Evolutionary conservation across 2,888 invertebrate species (phyloP), one percentile per base, ranked within the genome.

Genomic region (Harpagoxenus sublaevis): DNA sequence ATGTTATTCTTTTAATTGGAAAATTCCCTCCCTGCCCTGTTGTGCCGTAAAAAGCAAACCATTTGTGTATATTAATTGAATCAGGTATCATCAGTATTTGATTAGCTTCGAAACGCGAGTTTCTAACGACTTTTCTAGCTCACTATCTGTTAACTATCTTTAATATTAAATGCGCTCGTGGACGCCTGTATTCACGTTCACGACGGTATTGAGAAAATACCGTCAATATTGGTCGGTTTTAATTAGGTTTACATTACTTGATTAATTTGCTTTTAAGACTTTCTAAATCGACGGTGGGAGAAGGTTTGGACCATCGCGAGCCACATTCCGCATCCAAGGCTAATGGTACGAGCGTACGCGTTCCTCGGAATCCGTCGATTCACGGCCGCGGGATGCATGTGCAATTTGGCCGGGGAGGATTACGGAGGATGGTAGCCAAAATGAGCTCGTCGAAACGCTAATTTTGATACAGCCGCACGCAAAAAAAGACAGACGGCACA

Each of bases 371-470:
- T 63, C 63, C 66, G 48, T n/a, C 77, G 48, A 70, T 68, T 65
- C 70, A 53, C 70, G 39, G 48, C 23, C 42, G 73, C 45, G 42
- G 18, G 70, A 70, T 60, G 73, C 65, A 57, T 60, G 55, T 84
- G 81, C 74, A 74, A 84, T 74, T 84, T 74, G 68, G 74, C 23
- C 31, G 42, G 42, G 23, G 53, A 66, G 84, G 81, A 82, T 82
- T 74, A 62, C 15, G 51, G 57, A 66, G 68, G 62, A 42, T 74
- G 65, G 53, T 45, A 42, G 81, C 31, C 74, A 15, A 51, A 74
- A 82, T 81, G 68, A 84, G 65, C 66, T 74, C 23, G 57, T 71
- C 62, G 51, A 74, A 35, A 42, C 28, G 70, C 57, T 74, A 73
- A 84, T 84, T 84, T 82, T 71, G 60, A 45, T 74, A 62, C 57